Base-by-base conservation (phyloP, 2,797 vertebrate genomes). In the Sebastes steindachneri region DNA sequence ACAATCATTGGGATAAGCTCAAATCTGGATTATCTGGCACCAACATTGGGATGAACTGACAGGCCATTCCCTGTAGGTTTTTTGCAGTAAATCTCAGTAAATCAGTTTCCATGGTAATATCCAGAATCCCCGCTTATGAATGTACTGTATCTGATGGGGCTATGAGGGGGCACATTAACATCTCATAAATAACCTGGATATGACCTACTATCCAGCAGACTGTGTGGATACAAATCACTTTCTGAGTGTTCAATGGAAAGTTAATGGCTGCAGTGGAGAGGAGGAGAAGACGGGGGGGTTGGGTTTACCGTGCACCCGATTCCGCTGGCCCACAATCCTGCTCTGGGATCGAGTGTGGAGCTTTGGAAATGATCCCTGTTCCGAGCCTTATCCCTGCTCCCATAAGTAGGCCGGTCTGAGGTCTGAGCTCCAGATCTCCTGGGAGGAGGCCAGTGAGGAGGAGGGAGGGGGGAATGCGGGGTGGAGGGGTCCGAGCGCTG, bases 301-400 rank as follows among this genome's bases (percentile, higher is more conserved):
- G 1, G 19, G 72, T 75, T 83, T 79, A 60, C 59, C 66, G 66
- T 48, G 73, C 69, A 55, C 58, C 59, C 17, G 17, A 66, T 74
- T 78, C 58, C 15, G 7, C 62, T 90, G 83, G 79, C 83, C 59
- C 9, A 17, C 23, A 75, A 21, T 83, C 79, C 76, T 73, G 74
- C 72, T 82, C 54, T 76, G 83, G 83, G 89, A 88, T 89, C 57
- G 35, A 85, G 74, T 75, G 67, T 19, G 31, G 66, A 64, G 84
- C 82, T 86, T 89, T 92, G 89, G 91, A 89, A 77, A 83, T 68
- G 88, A 93, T 93, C 85, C 71, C 77, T 82, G 80, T 64, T 83
- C 81, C 71, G 48, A 87, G 84, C 75, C 78, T 83, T 84, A 89
- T 86, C 77, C 87, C 68, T 68, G 69, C 77, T 86, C 76, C 76